These are phyloP conservation scores for Protonemura montana DNA, from an alignment of 2,888 invertebrate species.

Conservation along the genomic window DNA sequence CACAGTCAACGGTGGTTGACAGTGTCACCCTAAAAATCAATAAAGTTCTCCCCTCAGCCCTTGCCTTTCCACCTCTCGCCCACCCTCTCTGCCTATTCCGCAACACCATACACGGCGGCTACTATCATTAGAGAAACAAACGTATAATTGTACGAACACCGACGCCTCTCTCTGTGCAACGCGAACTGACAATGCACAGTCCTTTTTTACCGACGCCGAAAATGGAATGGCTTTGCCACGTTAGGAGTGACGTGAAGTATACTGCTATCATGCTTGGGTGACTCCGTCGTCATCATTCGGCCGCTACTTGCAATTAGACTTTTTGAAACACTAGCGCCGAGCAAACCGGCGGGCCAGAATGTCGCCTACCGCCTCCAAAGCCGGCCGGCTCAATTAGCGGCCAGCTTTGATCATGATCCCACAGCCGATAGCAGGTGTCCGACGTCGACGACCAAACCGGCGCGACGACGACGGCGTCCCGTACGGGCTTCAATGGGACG, in stretches of 20 bases:
- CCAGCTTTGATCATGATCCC: neutral
- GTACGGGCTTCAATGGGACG: neutral
- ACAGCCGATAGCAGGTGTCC: neutral
- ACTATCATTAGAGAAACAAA: slow-evolving; percentile 51
- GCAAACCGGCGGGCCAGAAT: neutral
- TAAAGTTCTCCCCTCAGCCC: slow-evolving; percentile 65
- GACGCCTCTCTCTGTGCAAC: slow-evolving; percentile 50
- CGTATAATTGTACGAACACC: slow-evolving; percentile 50
- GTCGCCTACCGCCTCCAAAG: neutral
- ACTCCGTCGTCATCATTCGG: neutral
- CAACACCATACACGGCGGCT: slow-evolving; percentile 53
- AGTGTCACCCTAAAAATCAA: slow-evolving; percentile 74
- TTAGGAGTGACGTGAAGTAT: slow-evolving; percentile 1
- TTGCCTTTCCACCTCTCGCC: slow-evolving; percentile 60
- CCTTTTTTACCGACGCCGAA: slow-evolving; percentile 44
- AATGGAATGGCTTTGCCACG: slow-evolving; percentile 29
- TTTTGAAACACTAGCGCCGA: neutral
- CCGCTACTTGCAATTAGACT: slow-evolving; percentile 12
- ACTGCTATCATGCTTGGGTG: neutral
- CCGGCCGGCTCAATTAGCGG: neutral
- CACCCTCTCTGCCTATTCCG: slow-evolving; percentile 58
- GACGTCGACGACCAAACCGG: neutral
- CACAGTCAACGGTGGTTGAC: slow-evolving; percentile 66
- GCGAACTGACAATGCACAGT: slow-evolving; percentile 48
- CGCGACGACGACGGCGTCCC: neutral